These are phyloP conservation scores for Enoplosus armatus DNA, from an alignment of 2,797 vertebrate genomes.

Conservation along the genomic window DNA sequence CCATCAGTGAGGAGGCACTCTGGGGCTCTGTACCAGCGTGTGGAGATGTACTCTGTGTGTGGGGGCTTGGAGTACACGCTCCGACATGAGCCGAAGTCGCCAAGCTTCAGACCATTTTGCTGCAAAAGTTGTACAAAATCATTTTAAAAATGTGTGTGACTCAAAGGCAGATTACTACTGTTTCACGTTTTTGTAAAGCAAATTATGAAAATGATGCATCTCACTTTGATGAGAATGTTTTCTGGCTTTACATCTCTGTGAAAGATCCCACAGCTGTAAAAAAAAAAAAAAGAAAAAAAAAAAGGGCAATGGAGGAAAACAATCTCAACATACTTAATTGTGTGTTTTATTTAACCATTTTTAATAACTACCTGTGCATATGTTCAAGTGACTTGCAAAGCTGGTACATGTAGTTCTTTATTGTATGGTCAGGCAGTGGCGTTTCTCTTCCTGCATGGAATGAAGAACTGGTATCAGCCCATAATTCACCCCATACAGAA, in stretches of 20 bases:
- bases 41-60: constrained; percentile 92
- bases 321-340: not conserved
- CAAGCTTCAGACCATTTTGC: constrained; percentile 90
- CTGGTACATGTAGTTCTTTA: constrained; percentile 90
- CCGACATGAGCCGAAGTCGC: constrained; percentile 91
- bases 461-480: not conserved
- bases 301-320: not conserved
- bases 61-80: constrained; percentile 90
- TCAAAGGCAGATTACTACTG: not conserved
- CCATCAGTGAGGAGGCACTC: constrained; percentile 92
- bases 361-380: constrained; percentile 86
- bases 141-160: not conserved
- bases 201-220: constrained; percentile 23
- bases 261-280: constrained; percentile 90
- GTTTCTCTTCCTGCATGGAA: constrained; percentile 85
- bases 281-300: constrained; percentile 15
- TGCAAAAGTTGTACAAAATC: constrained; percentile 40
- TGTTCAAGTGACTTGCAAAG: constrained; percentile 90
- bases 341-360: not conserved
- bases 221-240: constrained; percentile 93
- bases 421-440: constrained; percentile 86
- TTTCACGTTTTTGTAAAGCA: not conserved
- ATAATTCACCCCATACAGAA: not conserved
- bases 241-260: constrained; percentile 94
- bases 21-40: constrained; percentile 90